These are phyloP conservation scores for Exocentrus adspersus DNA, from an alignment of 2,888 invertebrate species.

Conservation along the genomic window DNA sequence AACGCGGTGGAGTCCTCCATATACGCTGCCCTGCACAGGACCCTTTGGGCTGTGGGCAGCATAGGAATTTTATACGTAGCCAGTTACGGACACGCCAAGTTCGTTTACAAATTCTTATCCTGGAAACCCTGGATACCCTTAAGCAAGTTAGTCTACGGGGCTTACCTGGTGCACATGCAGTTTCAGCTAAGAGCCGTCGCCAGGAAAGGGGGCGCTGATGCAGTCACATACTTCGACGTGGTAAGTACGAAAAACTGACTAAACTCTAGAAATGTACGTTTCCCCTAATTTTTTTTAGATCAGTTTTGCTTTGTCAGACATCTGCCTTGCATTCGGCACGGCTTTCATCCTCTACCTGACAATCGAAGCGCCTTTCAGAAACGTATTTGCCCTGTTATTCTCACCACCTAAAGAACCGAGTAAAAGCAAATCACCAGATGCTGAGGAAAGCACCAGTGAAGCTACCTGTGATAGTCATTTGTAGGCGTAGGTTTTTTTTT, in stretches of 20 bases:
- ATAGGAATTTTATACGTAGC: conserved; percentile 66
- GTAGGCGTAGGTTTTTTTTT: conserved; percentile 27
- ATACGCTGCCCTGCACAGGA: conserved; percentile 69
- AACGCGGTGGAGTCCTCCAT: conserved; percentile 66
- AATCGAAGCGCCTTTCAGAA: conserved; percentile 68
- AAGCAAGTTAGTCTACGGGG: conserved; percentile 69
- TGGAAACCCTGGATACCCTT: conserved; percentile 71
- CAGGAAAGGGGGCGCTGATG: conserved; percentile 64
- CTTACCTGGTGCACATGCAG: conserved; percentile 69
- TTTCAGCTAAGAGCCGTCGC: conserved; percentile 66
- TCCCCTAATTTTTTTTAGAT: conserved; percentile 65
- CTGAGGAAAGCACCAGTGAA: conserved; percentile 44
- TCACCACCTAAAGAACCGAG: conserved; percentile 39
- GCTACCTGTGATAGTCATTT: conserved; percentile 52
- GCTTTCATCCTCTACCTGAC: conserved; percentile 66
- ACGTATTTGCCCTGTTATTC: conserved; percentile 60
- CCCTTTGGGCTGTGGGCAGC: conserved; percentile 67
- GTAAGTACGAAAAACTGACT: no score
- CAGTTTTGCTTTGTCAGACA: conserved; percentile 63
- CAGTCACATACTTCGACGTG: conserved; percentile 57
- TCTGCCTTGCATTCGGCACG: conserved; percentile 63
- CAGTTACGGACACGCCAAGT: conserved; percentile 64
- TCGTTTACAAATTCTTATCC: conserved; percentile 63
- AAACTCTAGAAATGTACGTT: no score
- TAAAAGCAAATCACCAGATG: conserved; percentile 32